Base-by-base conservation (phyloP, 2,888 invertebrate genomes). In the Gasteruption jaculator region DNA sequence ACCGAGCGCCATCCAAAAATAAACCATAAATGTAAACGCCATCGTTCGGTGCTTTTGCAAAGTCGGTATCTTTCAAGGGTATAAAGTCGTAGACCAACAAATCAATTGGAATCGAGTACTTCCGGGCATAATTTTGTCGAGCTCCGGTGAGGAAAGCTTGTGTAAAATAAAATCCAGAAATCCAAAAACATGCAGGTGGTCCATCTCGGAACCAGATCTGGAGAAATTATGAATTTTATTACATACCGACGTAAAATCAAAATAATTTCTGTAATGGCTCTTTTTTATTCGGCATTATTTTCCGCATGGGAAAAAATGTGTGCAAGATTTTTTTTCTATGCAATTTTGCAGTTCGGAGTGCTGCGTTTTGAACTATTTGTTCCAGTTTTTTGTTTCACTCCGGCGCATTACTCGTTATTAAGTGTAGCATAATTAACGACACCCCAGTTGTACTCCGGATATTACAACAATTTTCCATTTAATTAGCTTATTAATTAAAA, bases 81-180 rank as follows among this genome's bases (percentile, higher is more conserved):
- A 85, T 77, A 52, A 89, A 89, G 68, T 91, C 87, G 68, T 88
- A 93, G 53, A 83, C 79, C 39, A 91, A 74, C 56, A 88, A 77
- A 74, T 95, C 94, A 55, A 95, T 95, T 24, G 95, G 92, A 60
- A 94, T 91, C 47, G 81, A 83, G 73, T 90, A 88, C 68, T 92
- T 93, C 48, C 94, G 78, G 5, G 95, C 92, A 72, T 82, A 93
- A 73, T 93, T 94, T 74, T 95, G 95, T 68, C 91, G 89, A 3
- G 90, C 91, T 3, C 93, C 93, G 5, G 95, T 95, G 39, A 95
- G 76, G 72, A 95, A 95, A 4, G 94, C 93, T 71, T 95, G 94
- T 0, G 94, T 93, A 71, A 94, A 95, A 75, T 85, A 95, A 72
- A 95, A 94, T 0, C 94, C 94, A 2, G 94, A 89, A 24, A 95